phyloP scores from a whole-genome alignment of 2,888 invertebrate species.

The Synergus itoensis region DNA sequence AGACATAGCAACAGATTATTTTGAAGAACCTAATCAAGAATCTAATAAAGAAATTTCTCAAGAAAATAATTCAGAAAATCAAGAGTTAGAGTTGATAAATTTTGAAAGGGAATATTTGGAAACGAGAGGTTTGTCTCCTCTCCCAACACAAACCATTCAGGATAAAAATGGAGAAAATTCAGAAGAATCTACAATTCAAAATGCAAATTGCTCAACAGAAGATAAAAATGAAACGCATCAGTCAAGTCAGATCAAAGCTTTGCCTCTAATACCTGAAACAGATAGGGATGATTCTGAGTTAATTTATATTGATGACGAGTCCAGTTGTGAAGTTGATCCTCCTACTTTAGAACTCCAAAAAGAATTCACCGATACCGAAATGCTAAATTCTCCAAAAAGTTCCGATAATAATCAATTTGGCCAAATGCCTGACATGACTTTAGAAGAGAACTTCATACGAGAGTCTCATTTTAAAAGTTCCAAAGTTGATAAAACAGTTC shows the following conservation, averaged over 20 bases:
- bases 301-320: conserved; percentile 24
- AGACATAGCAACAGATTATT: background rate
- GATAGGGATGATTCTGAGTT: background rate
- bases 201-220: background rate
- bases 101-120: conserved; percentile 36
- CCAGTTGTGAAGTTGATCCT: conserved; percentile 19
- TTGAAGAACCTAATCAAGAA: background rate
- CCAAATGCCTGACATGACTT: conserved; percentile 26
- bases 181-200: background rate
- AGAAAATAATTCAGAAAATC: conserved; percentile 14
- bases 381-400: conserved; percentile 22
- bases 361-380: conserved; percentile 3
- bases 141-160: background rate
- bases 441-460: background rate
- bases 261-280: background rate
- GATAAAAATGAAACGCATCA: background rate
- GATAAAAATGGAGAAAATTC: background rate
- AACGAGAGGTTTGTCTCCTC: conserved; percentile 28
- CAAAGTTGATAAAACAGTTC: conserved; percentile 59
- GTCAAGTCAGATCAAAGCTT: background rate
- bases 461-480: conserved; percentile 8
- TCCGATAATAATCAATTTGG: conserved; percentile 16
- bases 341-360: conserved; percentile 6
- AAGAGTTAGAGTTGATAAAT: conserved; percentile 4
- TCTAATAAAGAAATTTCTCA: background rate